A percentile compares a stretch with the other conserved stretches of the same genome.
These are phyloP conservation scores for Gadus macrocephalus DNA, from an alignment of 2,113 vertebrate species.

Conservation along the genomic window DNA sequence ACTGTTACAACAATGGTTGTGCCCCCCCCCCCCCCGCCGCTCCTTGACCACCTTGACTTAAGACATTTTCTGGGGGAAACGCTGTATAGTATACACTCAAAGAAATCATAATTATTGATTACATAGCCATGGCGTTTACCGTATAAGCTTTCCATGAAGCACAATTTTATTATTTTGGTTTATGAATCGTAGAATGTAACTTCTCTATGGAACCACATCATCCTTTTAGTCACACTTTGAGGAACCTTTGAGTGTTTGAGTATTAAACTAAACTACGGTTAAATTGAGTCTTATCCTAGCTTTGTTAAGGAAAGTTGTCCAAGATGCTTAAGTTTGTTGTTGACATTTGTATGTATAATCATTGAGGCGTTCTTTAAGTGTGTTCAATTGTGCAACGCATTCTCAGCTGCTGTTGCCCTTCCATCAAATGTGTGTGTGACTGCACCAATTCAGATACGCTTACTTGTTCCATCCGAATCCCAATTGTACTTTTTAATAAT, in stretches of 20 bases:
- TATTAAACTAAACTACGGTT: too few species aligned
- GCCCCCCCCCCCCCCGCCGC: too few species aligned
- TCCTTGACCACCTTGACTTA: too few species aligned
- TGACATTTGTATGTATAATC: background rate
- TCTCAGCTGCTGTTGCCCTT: background rate
- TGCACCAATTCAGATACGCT: background rate
- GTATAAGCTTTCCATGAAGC: conserved; percentile 17
- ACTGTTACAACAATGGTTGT: too few species aligned
- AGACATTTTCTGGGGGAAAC: too few species aligned
- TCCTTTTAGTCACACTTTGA: background rate
- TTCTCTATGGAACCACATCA: background rate
- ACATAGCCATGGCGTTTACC: conserved; percentile 17
- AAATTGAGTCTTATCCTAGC: conserved; percentile 9
- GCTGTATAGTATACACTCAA: background rate
- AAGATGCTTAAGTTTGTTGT: background rate
- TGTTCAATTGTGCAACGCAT: background rate
- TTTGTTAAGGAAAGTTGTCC: conserved; percentile 12
- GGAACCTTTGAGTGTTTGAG: too few species aligned
- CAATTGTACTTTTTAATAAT: too few species aligned
- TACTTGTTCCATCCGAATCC: background rate
- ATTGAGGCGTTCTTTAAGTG: conserved; percentile 10
- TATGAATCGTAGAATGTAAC: conserved; percentile 22
- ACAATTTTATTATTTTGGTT: conserved; percentile 11
- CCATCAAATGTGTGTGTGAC: background rate
- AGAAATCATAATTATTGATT: conserved; percentile 8